phyloP scores from a whole-genome alignment of 2,888 invertebrate genomes.

The Limnephilus lunatus region DNA sequence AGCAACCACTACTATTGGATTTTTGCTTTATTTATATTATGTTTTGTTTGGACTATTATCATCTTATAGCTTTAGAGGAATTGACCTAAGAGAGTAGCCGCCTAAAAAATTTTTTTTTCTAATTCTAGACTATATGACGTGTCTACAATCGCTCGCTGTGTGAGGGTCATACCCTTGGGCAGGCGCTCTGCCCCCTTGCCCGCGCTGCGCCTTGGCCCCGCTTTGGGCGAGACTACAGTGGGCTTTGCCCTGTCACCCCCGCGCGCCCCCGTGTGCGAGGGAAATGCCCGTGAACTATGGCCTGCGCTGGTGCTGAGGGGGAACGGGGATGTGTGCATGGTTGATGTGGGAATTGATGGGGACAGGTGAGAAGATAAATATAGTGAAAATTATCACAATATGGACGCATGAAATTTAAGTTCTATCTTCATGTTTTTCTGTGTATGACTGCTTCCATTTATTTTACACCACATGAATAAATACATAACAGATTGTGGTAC shows the following conservation, averaged over 20 bases:
- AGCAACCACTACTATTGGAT: too few species aligned
- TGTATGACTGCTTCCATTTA: too few species aligned
- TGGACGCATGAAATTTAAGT: too few species aligned
- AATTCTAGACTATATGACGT: conserved; percentile 75
- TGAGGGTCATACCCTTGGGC: conserved; percentile 45
- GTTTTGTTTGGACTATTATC: too few species aligned
- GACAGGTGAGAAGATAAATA: neutral
- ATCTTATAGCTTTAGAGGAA: too few species aligned
- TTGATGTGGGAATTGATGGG: conserved; percentile 71
- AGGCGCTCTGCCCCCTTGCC: conserved; percentile 58
- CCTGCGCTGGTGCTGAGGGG: conserved; percentile 89
- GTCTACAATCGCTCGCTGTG: conserved; percentile 25
- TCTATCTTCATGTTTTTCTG: too few species aligned
- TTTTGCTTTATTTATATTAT: too few species aligned
- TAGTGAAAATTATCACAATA: neutral
- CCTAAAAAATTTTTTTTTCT: neutral
- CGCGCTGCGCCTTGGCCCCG: conserved; percentile 72
- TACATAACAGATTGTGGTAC: too few species aligned
- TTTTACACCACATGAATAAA: too few species aligned
- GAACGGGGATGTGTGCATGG: conserved; percentile 88
- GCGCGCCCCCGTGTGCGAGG: conserved; percentile 26
- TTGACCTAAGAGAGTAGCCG: too few species aligned
- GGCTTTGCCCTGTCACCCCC: conserved; percentile 85
- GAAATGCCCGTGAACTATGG: conserved; percentile 73
- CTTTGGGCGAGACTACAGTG: conserved; percentile 78